Evolutionary conservation across 2,888 invertebrate species (phyloP), one percentile per base, ranked within the genome.

Genomic region (Monoplex corrugatus): DNA sequence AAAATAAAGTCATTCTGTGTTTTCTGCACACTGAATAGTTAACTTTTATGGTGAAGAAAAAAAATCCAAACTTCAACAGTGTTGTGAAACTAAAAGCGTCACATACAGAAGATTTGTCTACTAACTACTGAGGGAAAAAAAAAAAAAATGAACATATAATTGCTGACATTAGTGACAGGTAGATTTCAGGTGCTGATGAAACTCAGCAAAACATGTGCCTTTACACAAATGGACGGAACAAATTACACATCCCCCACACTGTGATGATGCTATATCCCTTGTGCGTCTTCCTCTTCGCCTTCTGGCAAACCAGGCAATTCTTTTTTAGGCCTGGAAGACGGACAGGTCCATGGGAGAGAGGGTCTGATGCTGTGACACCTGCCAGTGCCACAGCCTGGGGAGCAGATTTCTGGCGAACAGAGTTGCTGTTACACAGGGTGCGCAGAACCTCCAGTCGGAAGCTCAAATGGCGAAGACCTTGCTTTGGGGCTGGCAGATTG

Each of bases 151-250:
- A n/a, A n/a, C n/a, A n/a, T n/a, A n/a, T n/a, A n/a, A n/a, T n/a
- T n/a, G n/a, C n/a, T n/a, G n/a, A n/a, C n/a, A n/a, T n/a, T n/a
- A n/a, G n/a, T n/a, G n/a, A n/a, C n/a, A n/a, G n/a, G n/a, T n/a
- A n/a, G n/a, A n/a, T n/a, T n/a, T n/a, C 68, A 3, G n/a, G 68
- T 68, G 23, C 68, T 68, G 68, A n/a, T 68, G 68, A 68, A 68
- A 68, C 6, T 68, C 28, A n/a, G 68, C 68, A 68, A 68, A 68
- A n/a, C 68, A 68, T n/a, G 23, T 23, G 23, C 68, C 68, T n/a
- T 68, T 68, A n/a, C 68, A 68, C 68, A 68, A 68, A 68, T 68
- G 68, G 28, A 68, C 68, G n/a, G 68, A 68, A 68, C 68, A 68
- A 23, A 68, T n/a, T 2, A n/a, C 28, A 68, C 68, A 68, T n/a